Evolutionary conservation across 2,113 vertebrate genomes (phyloP).

Genomic region (Anser cygnoides): DNA sequence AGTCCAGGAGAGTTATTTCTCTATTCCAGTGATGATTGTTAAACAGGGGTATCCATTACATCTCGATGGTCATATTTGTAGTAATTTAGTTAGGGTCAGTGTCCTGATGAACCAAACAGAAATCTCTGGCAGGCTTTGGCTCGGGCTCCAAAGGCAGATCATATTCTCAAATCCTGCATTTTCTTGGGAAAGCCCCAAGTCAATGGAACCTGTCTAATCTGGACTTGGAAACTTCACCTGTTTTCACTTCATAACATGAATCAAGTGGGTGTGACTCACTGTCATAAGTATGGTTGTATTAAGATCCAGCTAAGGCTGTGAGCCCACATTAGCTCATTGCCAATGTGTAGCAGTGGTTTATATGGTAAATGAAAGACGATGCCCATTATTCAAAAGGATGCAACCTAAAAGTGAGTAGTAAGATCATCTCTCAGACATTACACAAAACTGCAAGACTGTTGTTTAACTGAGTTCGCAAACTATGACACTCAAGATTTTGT

Average conservation of each 20-base stretch:
- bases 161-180: neutral
- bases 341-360: too few species aligned
- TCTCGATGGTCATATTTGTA: neutral
- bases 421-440: neutral
- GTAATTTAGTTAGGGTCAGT: too few species aligned
- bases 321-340: accelerated
- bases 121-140: neutral
- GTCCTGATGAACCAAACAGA: neutral
- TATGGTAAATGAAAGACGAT: neutral
- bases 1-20: neutral
- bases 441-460: neutral
- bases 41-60: neutral
- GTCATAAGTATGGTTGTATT: neutral
- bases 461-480: neutral
- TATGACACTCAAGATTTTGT: neutral
- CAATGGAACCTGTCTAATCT: accelerated
- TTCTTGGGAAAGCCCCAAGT: neutral
- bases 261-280: neutral
- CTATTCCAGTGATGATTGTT: neutral
- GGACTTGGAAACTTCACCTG: neutral
- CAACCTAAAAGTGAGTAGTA: neutral
- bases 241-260: neutral
- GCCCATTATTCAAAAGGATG: neutral
- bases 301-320: neutral
- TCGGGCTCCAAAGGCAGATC: neutral